Evolutionary conservation across 2,797 vertebrate genomes (phyloP).

Genomic region (Rhadinocentrus ornatus): DNA sequence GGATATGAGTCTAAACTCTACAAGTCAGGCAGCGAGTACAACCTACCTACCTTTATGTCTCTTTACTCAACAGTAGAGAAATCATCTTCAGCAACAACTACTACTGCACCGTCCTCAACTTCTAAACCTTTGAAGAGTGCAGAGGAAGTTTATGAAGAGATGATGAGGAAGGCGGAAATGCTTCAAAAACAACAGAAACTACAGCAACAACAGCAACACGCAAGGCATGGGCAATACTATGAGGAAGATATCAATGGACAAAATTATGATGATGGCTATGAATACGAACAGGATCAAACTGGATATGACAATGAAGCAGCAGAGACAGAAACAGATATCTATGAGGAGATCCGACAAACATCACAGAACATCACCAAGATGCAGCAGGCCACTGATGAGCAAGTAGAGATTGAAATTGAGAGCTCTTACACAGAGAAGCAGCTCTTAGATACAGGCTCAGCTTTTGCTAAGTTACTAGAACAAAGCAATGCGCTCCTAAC

Average conservation of each 20-base stretch:
- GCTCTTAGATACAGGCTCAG: slow-evolving; percentile 91
- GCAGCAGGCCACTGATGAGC: slow-evolving; percentile 83
- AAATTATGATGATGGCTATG: slow-evolving; percentile 87
- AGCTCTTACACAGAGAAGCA: slow-evolving; percentile 87
- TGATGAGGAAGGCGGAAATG: slow-evolving; percentile 98
- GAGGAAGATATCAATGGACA: slow-evolving; percentile 85
- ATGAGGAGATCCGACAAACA: slow-evolving; percentile 93
- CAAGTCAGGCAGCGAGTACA: slow-evolving; percentile 97
- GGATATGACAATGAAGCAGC: slow-evolving; percentile 81
- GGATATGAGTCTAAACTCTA: slow-evolving; percentile 94
- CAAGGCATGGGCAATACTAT: slow-evolving; percentile 72
- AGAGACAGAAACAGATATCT: slow-evolving; percentile 85
- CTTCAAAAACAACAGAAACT: slow-evolving; percentile 91
- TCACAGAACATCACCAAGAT: slow-evolving; percentile 87
- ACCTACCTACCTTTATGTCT: slow-evolving; percentile 97
- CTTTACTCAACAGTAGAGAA: slow-evolving; percentile 97
- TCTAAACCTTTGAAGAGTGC: slow-evolving; percentile 95
- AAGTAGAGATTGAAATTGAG: slow-evolving; percentile 83
- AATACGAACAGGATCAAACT: slow-evolving; percentile 83
- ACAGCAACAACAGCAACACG: slow-evolving; percentile 78
- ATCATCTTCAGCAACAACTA: slow-evolving; percentile 77
- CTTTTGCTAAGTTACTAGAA: slow-evolving; percentile 92
- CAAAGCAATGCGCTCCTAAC: slow-evolving; percentile 94
- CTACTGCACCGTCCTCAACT: slow-evolving; percentile 80
- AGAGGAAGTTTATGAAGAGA: slow-evolving; percentile 98